Conservation (phyloP, 2,888 invertebrate species). For the Augiades crinisus region DNA sequence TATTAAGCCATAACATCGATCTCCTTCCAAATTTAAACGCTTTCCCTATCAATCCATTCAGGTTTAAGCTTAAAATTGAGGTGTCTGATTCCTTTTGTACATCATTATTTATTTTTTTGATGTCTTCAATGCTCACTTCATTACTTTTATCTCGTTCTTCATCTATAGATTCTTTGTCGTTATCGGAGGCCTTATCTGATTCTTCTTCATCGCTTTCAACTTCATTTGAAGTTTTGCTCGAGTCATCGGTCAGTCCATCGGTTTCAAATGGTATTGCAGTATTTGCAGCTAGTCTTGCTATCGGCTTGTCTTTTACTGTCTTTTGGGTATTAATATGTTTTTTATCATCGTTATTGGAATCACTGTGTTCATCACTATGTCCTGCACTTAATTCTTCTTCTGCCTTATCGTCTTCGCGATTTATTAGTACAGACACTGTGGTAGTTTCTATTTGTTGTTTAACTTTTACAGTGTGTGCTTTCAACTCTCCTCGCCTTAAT, state of each 20-base stretch:
- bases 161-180: neutral
- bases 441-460: neutral
- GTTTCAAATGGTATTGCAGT: constrained; percentile 14
- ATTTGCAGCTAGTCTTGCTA: constrained; percentile 2
- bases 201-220: neutral
- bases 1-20: constrained; percentile 47
- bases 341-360: constrained; percentile 10
- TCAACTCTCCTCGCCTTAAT: constrained; percentile 10
- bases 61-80: constrained; percentile 34
- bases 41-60: constrained; percentile 44
- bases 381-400: constrained; percentile 29
- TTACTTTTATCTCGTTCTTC: neutral
- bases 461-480: neutral
- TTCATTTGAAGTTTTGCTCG: neutral
- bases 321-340: constrained; percentile 9
- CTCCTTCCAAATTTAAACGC: constrained; percentile 47
- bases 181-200: neutral
- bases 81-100: constrained; percentile 8
- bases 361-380: no score
- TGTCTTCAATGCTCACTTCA: neutral
- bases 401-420: neutral
- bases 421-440: neutral
- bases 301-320: neutral
- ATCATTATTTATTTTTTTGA: neutral
- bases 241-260: neutral